Evolutionary conservation across 2,797 vertebrate genomes (phyloP).

Genomic region (Moxostoma hubbsi): DNA sequence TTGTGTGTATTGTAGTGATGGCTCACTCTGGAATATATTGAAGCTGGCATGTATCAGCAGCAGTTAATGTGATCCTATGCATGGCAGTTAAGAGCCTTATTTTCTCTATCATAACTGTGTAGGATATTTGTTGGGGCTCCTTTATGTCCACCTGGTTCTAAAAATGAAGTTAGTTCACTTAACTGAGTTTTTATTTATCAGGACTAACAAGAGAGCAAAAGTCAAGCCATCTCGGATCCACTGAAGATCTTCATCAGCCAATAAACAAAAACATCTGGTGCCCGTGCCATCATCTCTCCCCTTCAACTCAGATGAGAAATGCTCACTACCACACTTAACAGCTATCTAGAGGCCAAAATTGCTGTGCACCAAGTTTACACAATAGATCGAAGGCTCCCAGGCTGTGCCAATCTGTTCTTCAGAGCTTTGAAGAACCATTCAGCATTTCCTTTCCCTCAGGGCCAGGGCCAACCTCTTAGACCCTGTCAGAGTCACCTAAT

Average conservation of each 20-base stretch:
- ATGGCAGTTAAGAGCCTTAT: slow-evolving; percentile 2
- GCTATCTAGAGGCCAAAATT: slow-evolving; percentile 52
- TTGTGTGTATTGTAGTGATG: slow-evolving; percentile 22
- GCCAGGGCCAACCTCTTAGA: neutral
- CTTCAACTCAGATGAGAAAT: slow-evolving; percentile 17
- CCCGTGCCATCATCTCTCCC: neutral
- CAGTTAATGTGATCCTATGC: slow-evolving; percentile 1
- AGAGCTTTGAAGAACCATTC: slow-evolving; percentile 11
- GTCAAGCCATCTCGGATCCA: slow-evolving; percentile 27
- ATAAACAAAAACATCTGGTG: slow-evolving; percentile 8
- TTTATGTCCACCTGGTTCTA: neutral
- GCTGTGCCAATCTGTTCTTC: slow-evolving; percentile 51
- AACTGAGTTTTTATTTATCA: slow-evolving; percentile 17
- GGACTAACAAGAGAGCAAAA: slow-evolving; percentile 37
- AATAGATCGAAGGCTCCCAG: slow-evolving; percentile 54
- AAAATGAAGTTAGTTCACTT: neutral
- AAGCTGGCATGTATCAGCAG: neutral
- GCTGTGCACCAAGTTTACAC: slow-evolving; percentile 55
- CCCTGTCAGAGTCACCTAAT: slow-evolving; percentile 27
- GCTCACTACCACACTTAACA: neutral
- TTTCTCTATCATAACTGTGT: neutral
- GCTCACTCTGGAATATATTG: slow-evolving; percentile 29
- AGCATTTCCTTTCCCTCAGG: slow-evolving; percentile 9
- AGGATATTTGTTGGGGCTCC: too few relatives aligned
- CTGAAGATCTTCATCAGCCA: slow-evolving; percentile 27